Evolutionary conservation across 1,140 invertebrate genomes (phyloP).

Genomic region (Xylocopa sonorina): DNA sequence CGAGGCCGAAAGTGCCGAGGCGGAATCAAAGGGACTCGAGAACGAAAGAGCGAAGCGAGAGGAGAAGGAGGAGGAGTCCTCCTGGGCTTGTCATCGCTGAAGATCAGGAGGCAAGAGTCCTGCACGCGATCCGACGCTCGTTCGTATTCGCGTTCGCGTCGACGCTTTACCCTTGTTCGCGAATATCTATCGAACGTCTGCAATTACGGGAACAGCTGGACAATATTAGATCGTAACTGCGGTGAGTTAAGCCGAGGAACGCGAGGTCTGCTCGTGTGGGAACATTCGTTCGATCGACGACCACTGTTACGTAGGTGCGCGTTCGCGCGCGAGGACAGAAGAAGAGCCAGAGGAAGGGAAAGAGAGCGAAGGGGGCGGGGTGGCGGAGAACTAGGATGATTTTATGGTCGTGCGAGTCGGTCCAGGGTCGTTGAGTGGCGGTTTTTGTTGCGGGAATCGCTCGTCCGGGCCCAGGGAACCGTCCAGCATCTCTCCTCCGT

Average conservation of each 20-base stretch:
- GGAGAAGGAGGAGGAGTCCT: slow-evolving; percentile 2
- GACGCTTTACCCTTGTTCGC: no score
- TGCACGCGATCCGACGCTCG: slow-evolving; percentile 46
- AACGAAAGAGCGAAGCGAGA: background rate
- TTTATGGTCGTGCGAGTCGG: slow-evolving; percentile 75
- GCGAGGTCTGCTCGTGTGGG: no score
- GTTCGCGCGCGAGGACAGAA: background rate
- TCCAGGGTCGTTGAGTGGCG: slow-evolving; percentile 75
- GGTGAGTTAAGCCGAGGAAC: no score
- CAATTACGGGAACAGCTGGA: no score
- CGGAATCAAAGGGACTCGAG: slow-evolving; percentile 1
- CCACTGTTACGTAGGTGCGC: no score
- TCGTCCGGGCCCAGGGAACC: slow-evolving; percentile 70
- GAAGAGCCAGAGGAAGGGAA: no score
- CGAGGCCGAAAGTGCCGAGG: slow-evolving; percentile 3
- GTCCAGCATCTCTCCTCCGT: slow-evolving; percentile 73
- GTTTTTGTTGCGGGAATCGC: slow-evolving; percentile 74
- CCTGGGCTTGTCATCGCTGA: slow-evolving; percentile 35
- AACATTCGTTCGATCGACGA: no score
- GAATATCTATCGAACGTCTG: no score
- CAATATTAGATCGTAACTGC: no score
- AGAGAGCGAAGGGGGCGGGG: slow-evolving; percentile 21
- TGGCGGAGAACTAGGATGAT: slow-evolving; percentile 76
- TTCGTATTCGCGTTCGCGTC: slow-evolving; percentile 55
- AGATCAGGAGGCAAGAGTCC: slow-evolving; percentile 33